Evolutionary conservation across 2,888 invertebrate genomes (phyloP).

Genomic region (Diplolepis rosae): DNA sequence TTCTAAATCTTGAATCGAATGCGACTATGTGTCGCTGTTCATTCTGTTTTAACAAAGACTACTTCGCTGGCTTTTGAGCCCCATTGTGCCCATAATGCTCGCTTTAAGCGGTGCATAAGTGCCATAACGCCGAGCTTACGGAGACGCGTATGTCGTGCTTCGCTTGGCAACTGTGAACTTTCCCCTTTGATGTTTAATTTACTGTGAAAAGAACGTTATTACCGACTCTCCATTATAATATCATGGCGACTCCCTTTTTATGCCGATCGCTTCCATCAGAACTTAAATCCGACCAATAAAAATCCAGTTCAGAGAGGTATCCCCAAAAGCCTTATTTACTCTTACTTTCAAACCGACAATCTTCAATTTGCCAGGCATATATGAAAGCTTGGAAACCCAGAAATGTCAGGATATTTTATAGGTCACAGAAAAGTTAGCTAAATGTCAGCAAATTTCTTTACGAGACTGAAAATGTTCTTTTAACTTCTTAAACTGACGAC

Average conservation of each 20-base stretch:
- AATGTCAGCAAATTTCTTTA: not conserved
- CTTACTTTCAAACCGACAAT: not conserved
- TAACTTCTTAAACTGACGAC: not conserved
- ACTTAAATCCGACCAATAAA: not conserved
- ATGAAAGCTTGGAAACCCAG: not conserved
- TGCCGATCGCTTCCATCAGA: not conserved
- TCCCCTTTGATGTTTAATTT: constrained; percentile 56
- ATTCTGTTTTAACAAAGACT: not conserved
- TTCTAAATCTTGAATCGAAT: not conserved
- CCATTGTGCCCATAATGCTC: constrained; percentile 58
- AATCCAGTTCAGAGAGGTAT: not conserved
- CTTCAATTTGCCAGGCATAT: not conserved
- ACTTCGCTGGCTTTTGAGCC: constrained; percentile 47
- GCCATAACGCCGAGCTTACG: constrained; percentile 52
- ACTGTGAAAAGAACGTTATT: constrained; percentile 55
- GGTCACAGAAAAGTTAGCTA: not conserved
- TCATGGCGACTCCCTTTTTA: constrained; percentile 35
- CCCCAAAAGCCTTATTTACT: not conserved
- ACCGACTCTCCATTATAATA: constrained; percentile 41
- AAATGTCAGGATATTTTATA: not conserved
- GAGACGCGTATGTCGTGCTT: constrained; percentile 40
- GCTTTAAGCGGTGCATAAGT: constrained; percentile 58
- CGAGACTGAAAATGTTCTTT: not conserved
- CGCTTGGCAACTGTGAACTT: constrained; percentile 33
- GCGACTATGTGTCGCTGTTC: not conserved